Conservation (phyloP, 2,797 vertebrate genomes). For the Xenentodon cancila region DNA sequence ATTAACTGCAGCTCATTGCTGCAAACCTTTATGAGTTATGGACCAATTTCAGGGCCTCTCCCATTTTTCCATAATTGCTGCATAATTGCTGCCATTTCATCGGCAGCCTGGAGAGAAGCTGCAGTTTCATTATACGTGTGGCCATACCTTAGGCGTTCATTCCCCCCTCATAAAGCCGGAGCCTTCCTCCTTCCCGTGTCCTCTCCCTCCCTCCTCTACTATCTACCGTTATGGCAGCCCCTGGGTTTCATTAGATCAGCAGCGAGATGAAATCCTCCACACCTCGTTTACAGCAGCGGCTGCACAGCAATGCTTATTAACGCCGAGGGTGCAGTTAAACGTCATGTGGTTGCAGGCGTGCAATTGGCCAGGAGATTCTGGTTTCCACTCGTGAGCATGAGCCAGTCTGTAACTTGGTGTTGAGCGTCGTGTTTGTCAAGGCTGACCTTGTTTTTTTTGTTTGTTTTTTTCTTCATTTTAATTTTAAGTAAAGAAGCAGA, state of each 20-base stretch:
- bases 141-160: conserved; percentile 55
- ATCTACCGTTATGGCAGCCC: conserved; percentile 37
- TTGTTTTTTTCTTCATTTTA: no score
- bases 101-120: conserved; percentile 43
- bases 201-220: conserved; percentile 5
- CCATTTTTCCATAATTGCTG: conserved; percentile 54
- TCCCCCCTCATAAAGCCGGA: conserved; percentile 55
- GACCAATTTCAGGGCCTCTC: conserved; percentile 45
- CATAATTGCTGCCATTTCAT: conserved; percentile 52
- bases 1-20: conserved; percentile 44
- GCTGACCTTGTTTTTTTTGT: no score
- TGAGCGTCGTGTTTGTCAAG: no score
- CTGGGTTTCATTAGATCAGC: conserved; percentile 65
- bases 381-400: neutral
- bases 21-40: conserved; percentile 54
- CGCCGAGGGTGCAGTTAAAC: conserved; percentile 23
- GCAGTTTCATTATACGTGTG: conserved; percentile 61
- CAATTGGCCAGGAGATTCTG: conserved; percentile 6
- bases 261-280: conserved; percentile 53
- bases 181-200: conserved; percentile 12
- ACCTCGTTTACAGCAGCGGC: conserved; percentile 34
- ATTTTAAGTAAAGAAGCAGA: no score
- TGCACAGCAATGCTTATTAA: conserved; percentile 46
- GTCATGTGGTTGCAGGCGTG: neutral
- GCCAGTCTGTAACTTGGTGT: neutral